Conservation (phyloP, 2,797 vertebrate genomes). For the Pantherophis alleghaniensis region DNA sequence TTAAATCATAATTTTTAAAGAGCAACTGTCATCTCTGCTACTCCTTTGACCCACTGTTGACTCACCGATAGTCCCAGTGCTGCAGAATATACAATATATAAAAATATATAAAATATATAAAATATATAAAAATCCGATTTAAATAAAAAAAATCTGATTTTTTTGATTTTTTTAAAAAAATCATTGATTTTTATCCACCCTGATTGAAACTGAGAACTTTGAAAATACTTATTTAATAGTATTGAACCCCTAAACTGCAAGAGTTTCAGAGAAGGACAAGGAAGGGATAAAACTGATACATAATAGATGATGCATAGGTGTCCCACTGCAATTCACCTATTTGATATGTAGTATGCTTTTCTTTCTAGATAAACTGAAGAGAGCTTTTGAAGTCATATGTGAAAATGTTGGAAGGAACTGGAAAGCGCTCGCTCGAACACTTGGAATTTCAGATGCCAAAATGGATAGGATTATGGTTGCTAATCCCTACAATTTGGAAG, state of each 20-base stretch:
- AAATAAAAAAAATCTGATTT: too few relatives aligned
- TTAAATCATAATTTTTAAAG: too few relatives aligned
- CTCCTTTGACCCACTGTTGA: too few relatives aligned
- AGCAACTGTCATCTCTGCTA: too few relatives aligned
- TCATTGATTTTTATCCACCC: too few relatives aligned
- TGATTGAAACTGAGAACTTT: background rate
- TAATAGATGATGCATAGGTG: background rate
- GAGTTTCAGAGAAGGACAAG: background rate
- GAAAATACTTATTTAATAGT: background rate
- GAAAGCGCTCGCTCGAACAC: slow-evolving; percentile 76
- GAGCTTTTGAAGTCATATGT: slow-evolving; percentile 70
- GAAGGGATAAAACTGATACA: background rate
- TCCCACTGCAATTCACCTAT: background rate
- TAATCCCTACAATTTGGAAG: slow-evolving; percentile 67
- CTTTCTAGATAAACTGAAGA: slow-evolving; percentile 67
- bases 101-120: too few relatives aligned
- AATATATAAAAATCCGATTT: too few relatives aligned
- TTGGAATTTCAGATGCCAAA: slow-evolving; percentile 71
- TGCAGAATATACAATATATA: too few relatives aligned
- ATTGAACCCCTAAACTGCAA: background rate
- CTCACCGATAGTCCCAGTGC: too few relatives aligned
- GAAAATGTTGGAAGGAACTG: slow-evolving; percentile 74
- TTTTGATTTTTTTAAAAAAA: too few relatives aligned
- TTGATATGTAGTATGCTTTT: background rate
- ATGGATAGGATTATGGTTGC: slow-evolving; percentile 73